Percentiles rank a stretch among this genome's conserved stretches.
These are phyloP conservation scores for Drosophila peninsularis DNA, from an alignment of 2,888 invertebrate species.

Conservation along the genomic window DNA sequence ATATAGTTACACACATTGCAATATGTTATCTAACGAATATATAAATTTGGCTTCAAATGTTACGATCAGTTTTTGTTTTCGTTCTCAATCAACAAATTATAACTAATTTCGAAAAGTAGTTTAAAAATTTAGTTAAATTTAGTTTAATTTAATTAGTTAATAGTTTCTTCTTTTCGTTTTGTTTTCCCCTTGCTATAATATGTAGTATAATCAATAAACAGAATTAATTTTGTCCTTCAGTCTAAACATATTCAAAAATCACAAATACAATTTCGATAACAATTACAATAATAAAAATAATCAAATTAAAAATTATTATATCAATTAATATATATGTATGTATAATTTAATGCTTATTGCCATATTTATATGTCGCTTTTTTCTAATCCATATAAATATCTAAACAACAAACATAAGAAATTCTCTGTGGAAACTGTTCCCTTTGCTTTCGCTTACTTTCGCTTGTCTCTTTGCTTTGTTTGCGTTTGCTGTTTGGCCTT, in stretches of 20 bases:
- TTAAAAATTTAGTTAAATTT: slow-evolving; percentile 65
- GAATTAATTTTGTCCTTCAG: slow-evolving; percentile 79
- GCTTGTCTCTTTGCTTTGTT: slow-evolving; percentile 53
- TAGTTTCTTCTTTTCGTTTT: slow-evolving; percentile 22
- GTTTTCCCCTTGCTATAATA: slow-evolving; percentile 8
- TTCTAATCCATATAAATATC: slow-evolving; percentile 44
- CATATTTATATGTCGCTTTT: slow-evolving; percentile 40
- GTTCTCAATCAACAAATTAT: slow-evolving; percentile 47
- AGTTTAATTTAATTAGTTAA: slow-evolving; percentile 68
- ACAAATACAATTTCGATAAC: slow-evolving; percentile 80
- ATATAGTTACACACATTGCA: slow-evolving; percentile 15
- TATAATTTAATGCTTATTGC: slow-evolving; percentile 42
- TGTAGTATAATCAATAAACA: slow-evolving; percentile 61
- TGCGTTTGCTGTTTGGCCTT: slow-evolving; percentile 44
- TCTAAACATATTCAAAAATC: slow-evolving; percentile 80
- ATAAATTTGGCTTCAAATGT: slow-evolving; percentile 62
- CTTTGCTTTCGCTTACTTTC: slow-evolving; percentile 3
- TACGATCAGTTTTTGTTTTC: slow-evolving; percentile 43
- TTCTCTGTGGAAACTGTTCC: slow-evolving; percentile 34
- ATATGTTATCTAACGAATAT: slow-evolving; percentile 49
- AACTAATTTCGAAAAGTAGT: slow-evolving; percentile 57
- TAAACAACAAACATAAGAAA: slow-evolving; percentile 57
- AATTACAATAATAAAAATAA: slow-evolving; percentile 79
- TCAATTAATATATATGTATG: slow-evolving; percentile 50
- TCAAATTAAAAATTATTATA: slow-evolving; percentile 68